These are phyloP conservation scores for Auanema freiburgensis DNA, from an alignment of 2,888 invertebrate species.

Conservation along the genomic window DNA sequence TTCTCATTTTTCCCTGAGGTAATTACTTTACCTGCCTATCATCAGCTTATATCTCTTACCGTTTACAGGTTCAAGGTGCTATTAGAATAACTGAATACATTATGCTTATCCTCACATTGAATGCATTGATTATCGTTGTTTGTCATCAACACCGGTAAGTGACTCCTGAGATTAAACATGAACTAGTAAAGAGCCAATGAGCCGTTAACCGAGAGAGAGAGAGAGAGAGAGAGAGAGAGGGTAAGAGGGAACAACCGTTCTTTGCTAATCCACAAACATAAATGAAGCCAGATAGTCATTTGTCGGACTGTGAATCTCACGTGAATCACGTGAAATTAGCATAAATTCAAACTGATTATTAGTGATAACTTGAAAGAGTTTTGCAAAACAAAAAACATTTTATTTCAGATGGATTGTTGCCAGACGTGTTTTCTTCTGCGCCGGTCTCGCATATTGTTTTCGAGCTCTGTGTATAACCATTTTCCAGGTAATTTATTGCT, in stretches of 20 bases:
- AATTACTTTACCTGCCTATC: neutral
- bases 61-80: conserved; percentile 43
- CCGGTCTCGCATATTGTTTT: conserved; percentile 50
- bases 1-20: conserved; percentile 58
- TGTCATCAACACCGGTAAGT: conserved; percentile 51
- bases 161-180: neutral
- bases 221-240: conserved; percentile 11
- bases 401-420: conserved; percentile 39
- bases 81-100: conserved; percentile 57
- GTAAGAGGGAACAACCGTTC: conserved; percentile 5
- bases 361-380: neutral
- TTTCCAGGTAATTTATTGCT: conserved; percentile 43
- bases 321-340: conserved; percentile 1
- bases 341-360: neutral
- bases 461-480: conserved; percentile 57
- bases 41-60: neutral
- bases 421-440: conserved; percentile 51
- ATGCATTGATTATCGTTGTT: conserved; percentile 46
- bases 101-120: conserved; percentile 50
- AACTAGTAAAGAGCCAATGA: too few relatives aligned
- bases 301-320: conserved; percentile 8
- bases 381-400: neutral
- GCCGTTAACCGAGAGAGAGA: too few relatives aligned
- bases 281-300: too few relatives aligned
- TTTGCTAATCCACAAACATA: too few relatives aligned